These are phyloP conservation scores for Ennomos erosarius DNA, from an alignment of 2,888 invertebrate genomes.

Conservation along the genomic window DNA sequence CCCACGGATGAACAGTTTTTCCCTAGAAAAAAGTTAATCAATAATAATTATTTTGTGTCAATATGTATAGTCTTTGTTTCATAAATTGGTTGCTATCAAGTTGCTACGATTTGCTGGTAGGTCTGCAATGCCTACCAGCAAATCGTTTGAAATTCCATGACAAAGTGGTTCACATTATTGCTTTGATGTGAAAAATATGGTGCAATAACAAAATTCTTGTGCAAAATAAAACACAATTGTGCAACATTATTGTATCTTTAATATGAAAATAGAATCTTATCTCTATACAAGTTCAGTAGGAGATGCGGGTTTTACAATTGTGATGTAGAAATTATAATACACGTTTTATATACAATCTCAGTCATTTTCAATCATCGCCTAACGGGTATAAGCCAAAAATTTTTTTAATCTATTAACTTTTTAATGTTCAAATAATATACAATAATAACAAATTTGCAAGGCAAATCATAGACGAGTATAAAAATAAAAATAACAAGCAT, in stretches of 20 bases:
- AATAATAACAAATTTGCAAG: constrained; percentile 21
- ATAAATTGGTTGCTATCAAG: no score
- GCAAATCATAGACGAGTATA: constrained; percentile 38
- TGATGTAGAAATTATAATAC: constrained; percentile 21
- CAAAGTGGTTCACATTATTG: no score
- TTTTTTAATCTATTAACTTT: background rate
- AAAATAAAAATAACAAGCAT: constrained; percentile 9
- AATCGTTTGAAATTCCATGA: no score
- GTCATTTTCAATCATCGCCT: constrained; percentile 32
- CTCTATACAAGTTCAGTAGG: constrained; percentile 28
- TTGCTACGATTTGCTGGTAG: no score
- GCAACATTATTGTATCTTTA: constrained; percentile 36
- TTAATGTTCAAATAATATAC: background rate
- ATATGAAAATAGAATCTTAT: constrained; percentile 38
- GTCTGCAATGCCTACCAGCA: no score
- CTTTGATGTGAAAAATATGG: background rate
- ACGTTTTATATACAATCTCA: constrained; percentile 40
- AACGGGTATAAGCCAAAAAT: background rate
- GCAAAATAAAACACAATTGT: constrained; percentile 30
- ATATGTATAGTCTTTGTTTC: no score
- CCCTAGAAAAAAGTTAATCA: no score
- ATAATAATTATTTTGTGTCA: no score
- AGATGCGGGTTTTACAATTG: constrained; percentile 26
- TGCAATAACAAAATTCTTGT: background rate
- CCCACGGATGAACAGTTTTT: no score